phyloP scores from a whole-genome alignment of 2,888 invertebrate genomes.

The Trissolcus brochymenae region DNA sequence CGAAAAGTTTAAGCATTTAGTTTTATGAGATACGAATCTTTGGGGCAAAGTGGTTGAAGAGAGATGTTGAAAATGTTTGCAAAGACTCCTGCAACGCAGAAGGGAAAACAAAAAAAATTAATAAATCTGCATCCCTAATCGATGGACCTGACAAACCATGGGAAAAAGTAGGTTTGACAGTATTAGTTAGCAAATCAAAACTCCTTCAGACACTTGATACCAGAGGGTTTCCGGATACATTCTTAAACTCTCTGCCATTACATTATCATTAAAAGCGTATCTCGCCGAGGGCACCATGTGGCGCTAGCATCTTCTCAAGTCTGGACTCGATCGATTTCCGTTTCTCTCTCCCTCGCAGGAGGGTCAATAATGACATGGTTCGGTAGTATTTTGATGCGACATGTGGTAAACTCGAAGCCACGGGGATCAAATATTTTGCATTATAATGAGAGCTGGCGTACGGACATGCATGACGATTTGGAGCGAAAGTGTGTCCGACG shows the following conservation, averaged over 20 bases:
- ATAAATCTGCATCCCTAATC: too few relatives aligned
- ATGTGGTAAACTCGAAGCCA: constrained; percentile 66
- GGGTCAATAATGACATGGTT: constrained; percentile 69
- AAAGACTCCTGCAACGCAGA: too few relatives aligned
- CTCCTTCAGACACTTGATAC: constrained; percentile 38
- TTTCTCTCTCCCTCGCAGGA: constrained; percentile 61
- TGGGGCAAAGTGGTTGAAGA: too few relatives aligned
- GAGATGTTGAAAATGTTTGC: too few relatives aligned
- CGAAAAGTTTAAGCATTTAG: too few relatives aligned
- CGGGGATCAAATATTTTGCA: constrained; percentile 71
- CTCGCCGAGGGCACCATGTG: constrained; percentile 65
- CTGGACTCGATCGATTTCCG: constrained; percentile 57
- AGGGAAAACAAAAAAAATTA: too few relatives aligned
- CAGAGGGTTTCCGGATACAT: constrained; percentile 48
- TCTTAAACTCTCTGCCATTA: constrained; percentile 46
- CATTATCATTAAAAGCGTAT: constrained; percentile 58
- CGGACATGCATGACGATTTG: constrained; percentile 57
- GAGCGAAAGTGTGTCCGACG: constrained; percentile 52
- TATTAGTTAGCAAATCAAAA: constrained; percentile 21
- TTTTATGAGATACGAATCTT: too few relatives aligned
- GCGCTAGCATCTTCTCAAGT: constrained; percentile 62
- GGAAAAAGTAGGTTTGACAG: too few relatives aligned
- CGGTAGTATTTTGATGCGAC: constrained; percentile 65
- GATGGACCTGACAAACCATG: too few relatives aligned
- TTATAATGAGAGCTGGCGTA: constrained; percentile 70